Conservation (phyloP, 2,797 vertebrate species). For the Esox lucius region DNA sequence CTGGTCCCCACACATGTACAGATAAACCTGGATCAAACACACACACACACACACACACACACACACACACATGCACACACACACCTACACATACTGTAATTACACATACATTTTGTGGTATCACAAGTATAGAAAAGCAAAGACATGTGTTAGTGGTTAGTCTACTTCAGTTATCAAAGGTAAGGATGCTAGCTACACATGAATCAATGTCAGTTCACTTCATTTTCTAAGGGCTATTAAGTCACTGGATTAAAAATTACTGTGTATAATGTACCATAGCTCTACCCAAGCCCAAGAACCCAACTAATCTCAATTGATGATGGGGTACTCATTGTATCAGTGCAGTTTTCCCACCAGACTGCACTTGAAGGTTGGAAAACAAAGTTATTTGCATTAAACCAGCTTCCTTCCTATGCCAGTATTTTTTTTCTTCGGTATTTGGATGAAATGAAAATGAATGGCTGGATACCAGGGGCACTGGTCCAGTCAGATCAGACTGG, state of each 20-base stretch:
- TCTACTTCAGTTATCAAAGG: neutral
- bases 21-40: neutral
- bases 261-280: neutral
- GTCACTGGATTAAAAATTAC: neutral
- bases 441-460: conserved; percentile 2
- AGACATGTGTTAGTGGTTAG: neutral
- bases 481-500: conserved; percentile 4
- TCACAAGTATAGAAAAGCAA: too few relatives aligned
- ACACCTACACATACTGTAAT: too few relatives aligned
- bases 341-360: conserved; percentile 1
- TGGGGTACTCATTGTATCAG: neutral
- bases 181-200: neutral
- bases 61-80: neutral
- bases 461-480: neutral
- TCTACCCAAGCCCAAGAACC: neutral
- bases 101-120: too few relatives aligned
- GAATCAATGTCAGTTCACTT: neutral
- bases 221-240: conserved; percentile 5
- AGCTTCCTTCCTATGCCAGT: neutral
- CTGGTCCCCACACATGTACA: too few relatives aligned
- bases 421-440: neutral
- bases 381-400: neutral
- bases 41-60: too few relatives aligned
- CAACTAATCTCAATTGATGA: neutral
- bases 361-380: neutral